phyloP scores from a whole-genome alignment of 2,888 invertebrate genomes.

The Trichogramma dendrolimi region DNA sequence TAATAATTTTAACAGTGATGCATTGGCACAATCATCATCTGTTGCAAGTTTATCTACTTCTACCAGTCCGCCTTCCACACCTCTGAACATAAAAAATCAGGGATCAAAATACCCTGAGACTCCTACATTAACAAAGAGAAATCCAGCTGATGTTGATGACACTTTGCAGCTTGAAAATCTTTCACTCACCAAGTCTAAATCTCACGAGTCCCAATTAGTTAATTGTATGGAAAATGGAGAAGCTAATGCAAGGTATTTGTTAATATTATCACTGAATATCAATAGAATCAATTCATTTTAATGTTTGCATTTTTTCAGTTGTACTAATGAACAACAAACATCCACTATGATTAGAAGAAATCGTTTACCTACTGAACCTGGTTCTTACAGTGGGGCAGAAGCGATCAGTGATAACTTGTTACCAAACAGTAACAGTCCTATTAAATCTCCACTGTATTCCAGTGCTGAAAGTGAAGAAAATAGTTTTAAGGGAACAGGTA shows the following conservation, averaged over 20 bases:
- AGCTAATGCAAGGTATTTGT: conserved; percentile 46
- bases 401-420: conserved; percentile 40
- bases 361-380: conserved; percentile 61
- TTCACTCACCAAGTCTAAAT: conserved; percentile 82
- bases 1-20: conserved; percentile 47
- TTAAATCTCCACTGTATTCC: conserved; percentile 60
- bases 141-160: conserved; percentile 59
- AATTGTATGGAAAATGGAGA: conserved; percentile 59
- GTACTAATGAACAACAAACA: conserved; percentile 23
- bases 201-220: conserved; percentile 84
- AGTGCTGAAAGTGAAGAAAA: conserved; percentile 55
- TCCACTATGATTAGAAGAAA: conserved; percentile 48
- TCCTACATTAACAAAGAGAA: conserved; percentile 75
- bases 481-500: conserved; percentile 52
- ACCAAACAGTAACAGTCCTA: conserved; percentile 54
- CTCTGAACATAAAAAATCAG: conserved; percentile 31
- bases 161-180: conserved; percentile 46
- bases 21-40: conserved; percentile 52
- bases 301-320: conserved; percentile 29
- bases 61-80: conserved; percentile 51
- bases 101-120: conserved; percentile 71
- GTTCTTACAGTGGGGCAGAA: conserved; percentile 54
- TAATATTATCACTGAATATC: conserved; percentile 3
- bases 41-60: conserved; percentile 55
- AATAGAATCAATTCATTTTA: background rate